Percentiles rank a stretch among this genome's conserved stretches.
phyloP scores from a whole-genome alignment of 2,888 invertebrate genomes.

The Leucania comma region DNA sequence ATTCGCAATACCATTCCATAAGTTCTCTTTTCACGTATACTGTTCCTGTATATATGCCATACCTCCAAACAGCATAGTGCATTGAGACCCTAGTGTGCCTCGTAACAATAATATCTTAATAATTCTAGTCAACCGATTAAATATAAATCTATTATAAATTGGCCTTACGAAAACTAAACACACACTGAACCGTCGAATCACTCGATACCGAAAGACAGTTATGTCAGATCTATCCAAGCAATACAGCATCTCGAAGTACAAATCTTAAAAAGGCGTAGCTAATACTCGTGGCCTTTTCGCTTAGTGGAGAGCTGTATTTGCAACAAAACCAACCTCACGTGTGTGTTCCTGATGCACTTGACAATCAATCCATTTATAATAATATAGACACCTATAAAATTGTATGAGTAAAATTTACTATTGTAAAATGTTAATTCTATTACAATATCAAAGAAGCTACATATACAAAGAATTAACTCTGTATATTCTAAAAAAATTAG shows the following conservation, averaged over 20 bases:
- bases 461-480: constrained; percentile 24
- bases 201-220: constrained; percentile 6
- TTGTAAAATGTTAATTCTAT: constrained; percentile 41
- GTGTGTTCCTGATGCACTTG: constrained; percentile 35
- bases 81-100: constrained; percentile 21
- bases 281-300: neutral
- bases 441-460: constrained; percentile 41
- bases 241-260: neutral
- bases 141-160: constrained; percentile 39
- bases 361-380: constrained; percentile 23
- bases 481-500: constrained; percentile 36
- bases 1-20: constrained; percentile 27
- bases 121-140: constrained; percentile 33
- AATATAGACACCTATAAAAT: constrained; percentile 39
- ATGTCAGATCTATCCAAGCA: constrained; percentile 21
- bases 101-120: constrained; percentile 29
- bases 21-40: constrained; percentile 9
- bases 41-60: constrained; percentile 30
- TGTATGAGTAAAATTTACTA: constrained; percentile 25
- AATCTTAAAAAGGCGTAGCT: neutral
- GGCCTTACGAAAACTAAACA: constrained; percentile 52
- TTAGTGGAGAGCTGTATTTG: constrained; percentile 6
- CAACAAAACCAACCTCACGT: constrained; percentile 14
- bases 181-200: constrained; percentile 30
- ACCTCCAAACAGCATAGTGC: constrained; percentile 19